Percentiles rank a stretch among this genome's conserved stretches.
These are phyloP conservation scores for Setophaga kirtlandii DNA, from an alignment of 2,113 vertebrate species.

Conservation along the genomic window DNA sequence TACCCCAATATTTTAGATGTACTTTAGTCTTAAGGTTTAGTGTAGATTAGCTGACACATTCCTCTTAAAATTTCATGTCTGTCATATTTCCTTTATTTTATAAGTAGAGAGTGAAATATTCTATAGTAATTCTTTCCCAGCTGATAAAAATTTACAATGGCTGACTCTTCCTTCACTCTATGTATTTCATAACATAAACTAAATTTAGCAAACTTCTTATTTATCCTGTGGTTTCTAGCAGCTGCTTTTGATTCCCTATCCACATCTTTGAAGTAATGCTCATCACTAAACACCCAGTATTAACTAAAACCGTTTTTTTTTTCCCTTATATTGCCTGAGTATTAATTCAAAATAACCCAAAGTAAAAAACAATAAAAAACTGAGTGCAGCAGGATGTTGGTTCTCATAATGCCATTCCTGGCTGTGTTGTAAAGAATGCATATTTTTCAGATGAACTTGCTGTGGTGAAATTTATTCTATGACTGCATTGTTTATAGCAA, in stretches of 20 bases:
- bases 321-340: background rate
- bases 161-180: background rate
- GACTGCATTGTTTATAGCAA: constrained; percentile 68
- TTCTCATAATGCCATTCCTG: constrained; percentile 49
- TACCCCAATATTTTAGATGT: background rate
- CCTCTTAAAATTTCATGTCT: background rate
- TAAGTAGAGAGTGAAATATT: background rate
- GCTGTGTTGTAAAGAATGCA: constrained; percentile 47
- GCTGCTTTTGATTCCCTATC: constrained; percentile 53
- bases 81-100: background rate
- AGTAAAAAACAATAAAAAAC: background rate
- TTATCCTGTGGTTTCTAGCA: constrained; percentile 26
- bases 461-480: constrained; percentile 59
- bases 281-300: constrained; percentile 24
- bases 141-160: constrained; percentile 2
- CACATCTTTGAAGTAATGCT: constrained; percentile 39
- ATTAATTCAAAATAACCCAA: background rate
- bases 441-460: constrained; percentile 63
- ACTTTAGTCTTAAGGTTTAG: background rate
- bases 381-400: constrained; percentile 18
- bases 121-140: background rate
- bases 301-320: background rate
- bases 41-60: background rate
- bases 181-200: constrained; percentile 50
- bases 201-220: constrained; percentile 46